phyloP scores from a whole-genome alignment of 1,140 invertebrate genomes.

The Pseudobourletiella spinata region DNA sequence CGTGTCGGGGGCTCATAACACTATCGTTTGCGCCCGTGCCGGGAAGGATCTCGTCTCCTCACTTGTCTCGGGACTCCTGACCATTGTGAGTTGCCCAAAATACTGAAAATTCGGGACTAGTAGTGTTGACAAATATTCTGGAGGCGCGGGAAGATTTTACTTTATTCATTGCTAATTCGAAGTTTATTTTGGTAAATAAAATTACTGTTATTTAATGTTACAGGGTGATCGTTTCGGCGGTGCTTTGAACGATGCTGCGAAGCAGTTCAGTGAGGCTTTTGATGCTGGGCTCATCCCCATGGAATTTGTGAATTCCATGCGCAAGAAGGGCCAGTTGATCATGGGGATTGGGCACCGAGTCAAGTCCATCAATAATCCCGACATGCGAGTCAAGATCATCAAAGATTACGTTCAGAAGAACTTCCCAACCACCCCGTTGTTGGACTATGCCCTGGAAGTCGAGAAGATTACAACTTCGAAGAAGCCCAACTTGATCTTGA shows the following conservation, averaged over 20 bases:
- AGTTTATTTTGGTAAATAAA: too few species aligned
- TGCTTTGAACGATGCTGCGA: slow-evolving; percentile 90
- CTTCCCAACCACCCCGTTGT: slow-evolving; percentile 83
- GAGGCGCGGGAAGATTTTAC: too few species aligned
- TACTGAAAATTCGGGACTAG: too few species aligned
- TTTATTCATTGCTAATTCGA: too few species aligned
- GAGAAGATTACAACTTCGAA: slow-evolving; percentile 99
- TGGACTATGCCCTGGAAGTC: slow-evolving; percentile 89
- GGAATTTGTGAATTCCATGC: slow-evolving; percentile 97
- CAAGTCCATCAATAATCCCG: slow-evolving; percentile 99
- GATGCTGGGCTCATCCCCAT: slow-evolving; percentile 89
- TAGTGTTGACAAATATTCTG: too few species aligned
- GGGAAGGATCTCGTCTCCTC: slow-evolving; percentile 98
- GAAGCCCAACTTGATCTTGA: slow-evolving; percentile 98
- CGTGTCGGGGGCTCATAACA: slow-evolving; percentile 97
- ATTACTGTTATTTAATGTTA: too few species aligned
- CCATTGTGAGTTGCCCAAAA: slow-evolving; percentile 92
- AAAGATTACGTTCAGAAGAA: slow-evolving; percentile 92
- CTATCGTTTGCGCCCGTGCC: slow-evolving; percentile 96
- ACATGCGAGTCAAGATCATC: slow-evolving; percentile 92
- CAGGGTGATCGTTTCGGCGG: slow-evolving; percentile 97
- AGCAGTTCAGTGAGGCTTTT: slow-evolving; percentile 92
- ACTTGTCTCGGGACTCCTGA: slow-evolving; percentile 88
- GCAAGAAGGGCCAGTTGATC: slow-evolving; percentile 93
- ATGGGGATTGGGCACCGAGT: slow-evolving; percentile 99